Base-by-base conservation (phyloP, 2,888 invertebrate genomes). In the Dioctria rufipes region DNA sequence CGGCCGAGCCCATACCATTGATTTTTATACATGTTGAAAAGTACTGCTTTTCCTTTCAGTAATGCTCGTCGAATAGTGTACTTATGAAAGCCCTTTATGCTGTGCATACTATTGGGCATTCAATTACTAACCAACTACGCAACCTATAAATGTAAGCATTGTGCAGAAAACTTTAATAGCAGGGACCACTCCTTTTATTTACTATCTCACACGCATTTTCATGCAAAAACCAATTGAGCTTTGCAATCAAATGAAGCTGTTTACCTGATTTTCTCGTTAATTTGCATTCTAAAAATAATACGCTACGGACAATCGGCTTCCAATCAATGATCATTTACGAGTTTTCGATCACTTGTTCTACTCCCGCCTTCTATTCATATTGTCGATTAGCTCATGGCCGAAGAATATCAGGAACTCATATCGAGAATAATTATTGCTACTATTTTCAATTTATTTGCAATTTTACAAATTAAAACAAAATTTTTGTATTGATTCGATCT, bases 301-400 rank as follows among this genome's bases (percentile, higher is more conserved):
- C 39, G 46, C 66, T 63, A 60, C 71, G 63, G 71, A 39, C 25
- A 80, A 80, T 80, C 63, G 43, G 71, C 3, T 80, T 61, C 60
- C 69, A 67, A 69, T 71, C 37, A 61, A 43, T 54, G 9, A 5
- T 25, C 42, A 40, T 11, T 75, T 9, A 58, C 75, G 58, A 73
- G 25, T 54, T 67, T 40, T 67, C 46, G 46, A 11, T 67, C 46
- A 67, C 43, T 67, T 67, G 37, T 67, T n/a, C 9, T 37, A 37
- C 13, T 8, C 40, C 5, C 43, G 40, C 54, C 11, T 4, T 1
- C 6, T 54, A 54, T 54, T 54, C 54, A n/a, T n/a, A n/a, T 25
- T 11, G 46, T 71, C 9, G 37, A 37, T 71, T 49, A 49, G 39
- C 54, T 71, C 71, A 43, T 37, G 3, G 39, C 13, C 40, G 8